Evolutionary conservation across 2,888 invertebrate species (phyloP).

Genomic region (Cactoblastis cactorum): DNA sequence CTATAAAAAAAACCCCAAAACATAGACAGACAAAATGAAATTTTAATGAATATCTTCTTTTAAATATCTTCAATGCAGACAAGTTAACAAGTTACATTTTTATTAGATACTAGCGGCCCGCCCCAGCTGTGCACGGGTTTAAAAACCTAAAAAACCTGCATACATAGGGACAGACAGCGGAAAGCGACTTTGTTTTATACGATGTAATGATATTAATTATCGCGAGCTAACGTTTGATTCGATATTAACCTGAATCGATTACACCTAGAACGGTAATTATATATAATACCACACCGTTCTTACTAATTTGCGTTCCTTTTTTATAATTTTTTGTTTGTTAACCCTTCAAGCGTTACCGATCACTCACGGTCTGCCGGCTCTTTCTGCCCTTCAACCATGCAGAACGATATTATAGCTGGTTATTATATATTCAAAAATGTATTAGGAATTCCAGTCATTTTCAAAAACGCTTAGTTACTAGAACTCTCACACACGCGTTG

Average conservation of each 20-base stretch:
- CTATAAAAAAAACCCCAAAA: too few species aligned
- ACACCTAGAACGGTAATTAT: constrained; percentile 1
- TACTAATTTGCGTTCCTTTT: constrained; percentile 12
- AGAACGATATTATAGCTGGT: constrained; percentile 3
- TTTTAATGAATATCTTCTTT: too few species aligned
- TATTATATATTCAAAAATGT: not conserved
- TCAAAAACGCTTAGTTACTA: not conserved
- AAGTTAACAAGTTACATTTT: too few species aligned
- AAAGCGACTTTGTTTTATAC: too few species aligned
- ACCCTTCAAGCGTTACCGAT: constrained; percentile 10
- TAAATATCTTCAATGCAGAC: too few species aligned
- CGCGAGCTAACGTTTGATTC: not conserved
- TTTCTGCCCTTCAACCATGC: constrained; percentile 10
- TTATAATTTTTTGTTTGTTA: constrained; percentile 7
- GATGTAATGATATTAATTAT: too few species aligned
- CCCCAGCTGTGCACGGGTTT: too few species aligned
- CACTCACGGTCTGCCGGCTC: constrained; percentile 2
- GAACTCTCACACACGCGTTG: not conserved
- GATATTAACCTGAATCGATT: constrained; percentile 6
- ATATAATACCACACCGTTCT: constrained; percentile 1
- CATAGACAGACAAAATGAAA: too few species aligned
- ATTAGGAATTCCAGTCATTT: not conserved
- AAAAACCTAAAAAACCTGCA: too few species aligned
- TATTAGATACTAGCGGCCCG: too few species aligned
- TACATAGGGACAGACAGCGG: too few species aligned